A percentile compares a stretch with the other conserved stretches of the same genome.
phyloP scores from a whole-genome alignment of 2,888 invertebrate species.

The Elgonia sp. region DNA sequence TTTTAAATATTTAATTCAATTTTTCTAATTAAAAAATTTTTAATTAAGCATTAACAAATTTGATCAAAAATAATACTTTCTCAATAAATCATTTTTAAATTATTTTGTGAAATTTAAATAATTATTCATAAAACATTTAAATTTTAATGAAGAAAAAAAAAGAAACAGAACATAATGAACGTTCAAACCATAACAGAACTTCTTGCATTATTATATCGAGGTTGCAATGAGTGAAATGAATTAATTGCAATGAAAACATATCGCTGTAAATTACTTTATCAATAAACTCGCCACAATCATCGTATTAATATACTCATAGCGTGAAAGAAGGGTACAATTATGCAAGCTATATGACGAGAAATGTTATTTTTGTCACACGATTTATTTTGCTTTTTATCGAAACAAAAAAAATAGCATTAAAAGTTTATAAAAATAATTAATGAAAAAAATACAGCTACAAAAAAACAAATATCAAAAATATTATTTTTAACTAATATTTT shows the following conservation, averaged over 20 bases:
- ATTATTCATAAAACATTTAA: too few species aligned
- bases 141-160: too few species aligned
- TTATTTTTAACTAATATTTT: too few species aligned
- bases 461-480: too few species aligned
- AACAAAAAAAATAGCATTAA: neutral
- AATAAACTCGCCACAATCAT: constrained; percentile 15
- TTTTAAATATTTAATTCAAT: too few species aligned
- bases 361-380: constrained; percentile 5
- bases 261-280: constrained; percentile 15
- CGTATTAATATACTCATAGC: constrained; percentile 4
- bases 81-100: too few species aligned
- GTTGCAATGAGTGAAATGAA: constrained; percentile 8
- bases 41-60: too few species aligned
- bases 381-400: neutral
- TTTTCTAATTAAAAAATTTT: too few species aligned
- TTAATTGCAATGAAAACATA: constrained; percentile 21
- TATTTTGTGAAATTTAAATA: too few species aligned
- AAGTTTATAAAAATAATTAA: neutral
- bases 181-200: neutral
- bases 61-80: too few species aligned
- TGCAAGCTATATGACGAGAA: neutral
- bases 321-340: constrained; percentile 26
- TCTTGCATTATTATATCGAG: neutral
- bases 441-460: too few species aligned
- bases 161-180: too few species aligned